Conservation (phyloP, 2,888 invertebrate species). For the Sphinx pinastri region DNA sequence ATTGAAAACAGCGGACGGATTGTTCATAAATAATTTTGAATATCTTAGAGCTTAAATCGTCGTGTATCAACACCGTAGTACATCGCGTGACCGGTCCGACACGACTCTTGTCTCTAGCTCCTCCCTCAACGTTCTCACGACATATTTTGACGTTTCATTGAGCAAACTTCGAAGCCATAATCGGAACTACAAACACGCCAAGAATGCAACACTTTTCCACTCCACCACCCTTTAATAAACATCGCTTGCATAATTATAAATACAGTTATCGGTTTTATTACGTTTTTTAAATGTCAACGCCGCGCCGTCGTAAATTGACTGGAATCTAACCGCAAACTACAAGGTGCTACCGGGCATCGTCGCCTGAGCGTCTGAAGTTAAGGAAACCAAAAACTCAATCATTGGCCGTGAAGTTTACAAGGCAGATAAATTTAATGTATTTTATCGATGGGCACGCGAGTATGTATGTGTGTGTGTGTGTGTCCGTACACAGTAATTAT, state of each 20-base stretch:
- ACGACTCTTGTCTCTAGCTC: slow-evolving; percentile 64
- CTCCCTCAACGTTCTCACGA: slow-evolving; percentile 72
- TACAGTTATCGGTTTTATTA: not conserved
- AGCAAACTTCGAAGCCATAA: slow-evolving; percentile 79
- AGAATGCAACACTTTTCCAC: slow-evolving; percentile 58
- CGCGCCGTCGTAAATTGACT: not conserved
- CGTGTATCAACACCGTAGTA: slow-evolving; percentile 42
- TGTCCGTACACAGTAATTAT: slow-evolving; percentile 80
- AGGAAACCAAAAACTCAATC: slow-evolving; percentile 71
- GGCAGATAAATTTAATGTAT: slow-evolving; percentile 79
- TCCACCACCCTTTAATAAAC: slow-evolving; percentile 30
- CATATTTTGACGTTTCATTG: slow-evolving; percentile 80
- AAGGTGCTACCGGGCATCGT: slow-evolving; percentile 66
- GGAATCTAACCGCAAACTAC: slow-evolving; percentile 59
- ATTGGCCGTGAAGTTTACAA: slow-evolving; percentile 77
- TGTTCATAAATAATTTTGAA: slow-evolving; percentile 43
- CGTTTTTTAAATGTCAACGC: not conserved
- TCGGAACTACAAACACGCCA: slow-evolving; percentile 59
- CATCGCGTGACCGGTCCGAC: slow-evolving; percentile 74
- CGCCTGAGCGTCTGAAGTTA: slow-evolving; percentile 33
- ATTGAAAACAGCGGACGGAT: not conserved
- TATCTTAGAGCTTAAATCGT: slow-evolving; percentile 54
- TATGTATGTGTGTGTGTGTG: slow-evolving; percentile 57
- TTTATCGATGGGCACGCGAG: slow-evolving; percentile 61
- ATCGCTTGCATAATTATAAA: not conserved